A percentile compares a stretch with the other conserved stretches of the same genome.
Conservation (phyloP, 2,797 vertebrate species). For the Sparus aurata region DNA sequence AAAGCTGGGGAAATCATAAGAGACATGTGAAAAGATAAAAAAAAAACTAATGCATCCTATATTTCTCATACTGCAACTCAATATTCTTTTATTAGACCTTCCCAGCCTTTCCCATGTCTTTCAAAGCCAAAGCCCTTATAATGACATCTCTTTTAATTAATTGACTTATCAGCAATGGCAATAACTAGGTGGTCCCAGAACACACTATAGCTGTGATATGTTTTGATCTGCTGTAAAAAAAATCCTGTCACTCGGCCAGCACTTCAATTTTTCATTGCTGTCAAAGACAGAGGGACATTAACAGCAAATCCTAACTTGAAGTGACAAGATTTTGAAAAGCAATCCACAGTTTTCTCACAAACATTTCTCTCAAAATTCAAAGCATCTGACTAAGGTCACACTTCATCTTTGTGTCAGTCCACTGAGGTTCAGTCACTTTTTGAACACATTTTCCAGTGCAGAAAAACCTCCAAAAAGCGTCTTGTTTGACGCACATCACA, state of each 20-base stretch:
- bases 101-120: too few relatives aligned
- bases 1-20: not conserved
- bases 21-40: not conserved
- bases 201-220: not conserved
- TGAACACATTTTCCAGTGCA: slow-evolving; percentile 60
- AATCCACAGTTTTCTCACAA: not conserved
- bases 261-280: not conserved
- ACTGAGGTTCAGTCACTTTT: slow-evolving; percentile 53
- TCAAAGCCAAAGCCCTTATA: not conserved
- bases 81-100: not conserved
- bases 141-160: not conserved
- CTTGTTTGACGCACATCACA: slow-evolving; percentile 79
- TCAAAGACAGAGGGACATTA: not conserved
- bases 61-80: slow-evolving; percentile 6
- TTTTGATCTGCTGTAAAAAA: slow-evolving; percentile 8
- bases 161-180: not conserved
- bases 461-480: slow-evolving; percentile 37
- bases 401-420: slow-evolving; percentile 60
- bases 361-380: slow-evolving; percentile 10
- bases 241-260: not conserved
- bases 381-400: slow-evolving; percentile 40
- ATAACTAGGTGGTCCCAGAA: not conserved
- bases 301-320: not conserved
- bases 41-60: not conserved
- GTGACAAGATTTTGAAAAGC: not conserved